Conservation (phyloP, 2,888 invertebrate genomes). For the Ceriagrion tenellum region DNA sequence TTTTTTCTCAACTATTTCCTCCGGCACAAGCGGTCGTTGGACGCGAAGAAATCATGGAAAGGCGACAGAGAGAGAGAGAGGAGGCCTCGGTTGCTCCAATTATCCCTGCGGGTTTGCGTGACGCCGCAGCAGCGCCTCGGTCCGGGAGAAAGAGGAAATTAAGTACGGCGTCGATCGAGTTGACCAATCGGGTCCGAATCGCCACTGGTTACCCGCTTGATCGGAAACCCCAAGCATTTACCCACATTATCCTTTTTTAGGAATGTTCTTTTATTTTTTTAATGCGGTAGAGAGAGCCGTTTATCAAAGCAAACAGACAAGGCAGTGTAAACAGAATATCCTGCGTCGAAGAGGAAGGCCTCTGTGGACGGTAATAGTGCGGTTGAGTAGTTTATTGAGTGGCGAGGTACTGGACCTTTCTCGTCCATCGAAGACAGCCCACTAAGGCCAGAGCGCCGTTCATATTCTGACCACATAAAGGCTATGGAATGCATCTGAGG, state of each 20-base stretch:
- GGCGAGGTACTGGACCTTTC: neutral
- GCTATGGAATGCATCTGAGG: too few relatives aligned
- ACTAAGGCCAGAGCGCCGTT: too few relatives aligned
- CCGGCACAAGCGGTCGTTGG: neutral
- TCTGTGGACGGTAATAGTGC: neutral
- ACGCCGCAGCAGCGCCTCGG: neutral
- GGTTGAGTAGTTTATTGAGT: neutral
- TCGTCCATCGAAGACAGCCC: too few relatives aligned
- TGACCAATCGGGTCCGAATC: neutral
- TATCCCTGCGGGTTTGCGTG: neutral
- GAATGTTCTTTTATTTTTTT: neutral
- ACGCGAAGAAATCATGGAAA: neutral
- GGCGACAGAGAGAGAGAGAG: neutral
- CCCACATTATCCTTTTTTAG: neutral
- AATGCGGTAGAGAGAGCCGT: neutral
- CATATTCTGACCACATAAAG: too few relatives aligned
- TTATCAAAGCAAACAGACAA: neutral
- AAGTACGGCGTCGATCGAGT: neutral
- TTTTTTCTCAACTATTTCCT: neutral
- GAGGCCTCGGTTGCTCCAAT: neutral
- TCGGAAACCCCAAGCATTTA: neutral
- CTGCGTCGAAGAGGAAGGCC: neutral
- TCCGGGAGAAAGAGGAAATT: neutral
- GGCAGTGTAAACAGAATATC: neutral
- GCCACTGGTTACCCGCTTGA: constrained; percentile 1